Conservation (phyloP, 1,140 invertebrate species). For the Zophobas atratus region DNA sequence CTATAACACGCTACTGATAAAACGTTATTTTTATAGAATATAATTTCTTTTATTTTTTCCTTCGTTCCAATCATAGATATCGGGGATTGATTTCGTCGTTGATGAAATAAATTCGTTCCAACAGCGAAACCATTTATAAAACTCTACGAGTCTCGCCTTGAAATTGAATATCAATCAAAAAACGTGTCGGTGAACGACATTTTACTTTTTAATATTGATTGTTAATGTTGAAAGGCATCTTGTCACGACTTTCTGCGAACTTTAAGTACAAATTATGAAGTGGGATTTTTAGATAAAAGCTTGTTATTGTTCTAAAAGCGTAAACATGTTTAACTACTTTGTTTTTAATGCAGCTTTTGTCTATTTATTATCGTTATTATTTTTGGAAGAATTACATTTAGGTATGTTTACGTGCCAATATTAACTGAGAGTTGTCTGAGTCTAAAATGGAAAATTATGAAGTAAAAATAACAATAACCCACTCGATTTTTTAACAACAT, state of each 20-base stretch:
- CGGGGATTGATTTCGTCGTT: slow-evolving; percentile 21
- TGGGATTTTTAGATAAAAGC: too few species aligned
- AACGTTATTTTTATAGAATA: slow-evolving; percentile 28
- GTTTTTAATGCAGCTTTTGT: too few species aligned
- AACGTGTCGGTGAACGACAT: slow-evolving; percentile 23
- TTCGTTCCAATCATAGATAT: slow-evolving; percentile 29
- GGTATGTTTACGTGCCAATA: too few species aligned
- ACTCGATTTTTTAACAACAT: too few species aligned
- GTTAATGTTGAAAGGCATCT: neutral
- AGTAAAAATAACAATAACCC: too few species aligned
- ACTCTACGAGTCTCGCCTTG: slow-evolving; percentile 29
- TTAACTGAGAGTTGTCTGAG: too few species aligned
- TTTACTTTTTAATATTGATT: slow-evolving; percentile 36
- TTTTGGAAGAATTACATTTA: too few species aligned
- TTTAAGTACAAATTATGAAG: too few species aligned
- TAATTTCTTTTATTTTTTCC: slow-evolving; percentile 26
- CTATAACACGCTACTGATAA: slow-evolving; percentile 18
- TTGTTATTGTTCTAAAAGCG: too few species aligned
- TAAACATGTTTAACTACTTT: too few species aligned
- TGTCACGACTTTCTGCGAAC: neutral
- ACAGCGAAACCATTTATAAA: slow-evolving; percentile 41
- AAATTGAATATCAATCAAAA: slow-evolving; percentile 37
- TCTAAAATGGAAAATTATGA: too few species aligned
- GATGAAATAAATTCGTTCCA: slow-evolving; percentile 32
- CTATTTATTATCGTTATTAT: too few species aligned